Evolutionary conservation across 2,888 invertebrate species (phyloP), one percentile per base, ranked within the genome.

Genomic region (Chloroclystis v-ata): DNA sequence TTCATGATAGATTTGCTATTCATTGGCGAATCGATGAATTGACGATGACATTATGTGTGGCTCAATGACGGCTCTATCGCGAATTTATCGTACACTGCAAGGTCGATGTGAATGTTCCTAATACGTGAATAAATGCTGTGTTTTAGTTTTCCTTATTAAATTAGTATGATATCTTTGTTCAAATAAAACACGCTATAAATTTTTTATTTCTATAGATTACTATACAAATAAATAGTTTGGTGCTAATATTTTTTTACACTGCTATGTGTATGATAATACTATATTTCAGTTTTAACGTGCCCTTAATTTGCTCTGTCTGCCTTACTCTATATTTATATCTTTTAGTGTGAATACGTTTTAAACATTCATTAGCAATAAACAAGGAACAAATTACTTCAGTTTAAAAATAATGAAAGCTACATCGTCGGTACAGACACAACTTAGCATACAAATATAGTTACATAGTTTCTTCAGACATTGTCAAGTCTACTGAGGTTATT

Each of bases 401-500:
- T n/a, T 20, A 20, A 35, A 35, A 24, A 35, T 16, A 14, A 38
- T 28, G 25, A 37, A 38, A 28, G 35, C 20, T 35, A 24, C 20
- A 20, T 35, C 14, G 32, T 20, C 5, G 5, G 14, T 33, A 10
- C n/a, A 14, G 32, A 14, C 14, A 35, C 35, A 11, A n/a, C 4
- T 35, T n/a, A 11, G 35, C 35, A 35, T 20, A 35, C 35, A 35
- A 35, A 29, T 13, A 9, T n/a, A n/a, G n/a, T n/a, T n/a, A 5
- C 5, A 20, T 28, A 26, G 37, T 28, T 38, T 38, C 28, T 39
- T 14, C 7, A 29, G 24, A 75, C 74, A 78, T 82, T 82, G 74
- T 79, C 67, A 63, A 59, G 78, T 78, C 81, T 80, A 80, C 75
- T 72, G 71, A 78, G 67, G 61, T 63, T 59, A 54, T 63, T 73